phyloP scores from a whole-genome alignment of 2,888 invertebrate species.

The Papilio gigon region DNA sequence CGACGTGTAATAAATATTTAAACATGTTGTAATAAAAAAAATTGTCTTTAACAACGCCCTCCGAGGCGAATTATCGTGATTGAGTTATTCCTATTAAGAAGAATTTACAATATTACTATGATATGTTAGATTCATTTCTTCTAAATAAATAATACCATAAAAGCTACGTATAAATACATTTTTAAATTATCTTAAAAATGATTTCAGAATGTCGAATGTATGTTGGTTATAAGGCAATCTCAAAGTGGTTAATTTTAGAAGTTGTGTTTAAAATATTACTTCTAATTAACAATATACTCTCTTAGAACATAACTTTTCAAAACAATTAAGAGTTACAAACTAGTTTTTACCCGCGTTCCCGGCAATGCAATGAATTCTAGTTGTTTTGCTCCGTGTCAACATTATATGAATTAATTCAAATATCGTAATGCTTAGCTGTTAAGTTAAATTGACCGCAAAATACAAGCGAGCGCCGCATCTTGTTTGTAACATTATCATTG shows the following conservation, averaged over 20 bases:
- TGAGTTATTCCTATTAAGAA: no score
- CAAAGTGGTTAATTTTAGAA: no score
- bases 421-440: constrained; percentile 36
- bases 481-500: constrained; percentile 56
- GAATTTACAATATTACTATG: no score
- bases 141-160: no score
- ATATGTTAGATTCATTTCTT: no score
- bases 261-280: no score
- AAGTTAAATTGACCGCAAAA: constrained; percentile 66
- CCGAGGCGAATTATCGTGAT: no score
- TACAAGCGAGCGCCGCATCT: constrained; percentile 57
- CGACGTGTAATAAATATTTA: not conserved
- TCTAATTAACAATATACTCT: no score
- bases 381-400: constrained; percentile 15
- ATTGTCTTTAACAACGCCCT: not conserved
- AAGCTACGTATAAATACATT: no score
- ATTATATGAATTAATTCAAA: constrained; percentile 13
- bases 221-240: not conserved
- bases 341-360: constrained; percentile 2
- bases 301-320: not conserved
- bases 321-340: not conserved
- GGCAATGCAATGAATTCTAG: not conserved
- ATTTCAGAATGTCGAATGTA: no score
- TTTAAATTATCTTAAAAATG: no score
- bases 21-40: not conserved